Evolutionary conservation across 2,888 invertebrate genomes (phyloP).

Genomic region (Encarsia formosa): DNA sequence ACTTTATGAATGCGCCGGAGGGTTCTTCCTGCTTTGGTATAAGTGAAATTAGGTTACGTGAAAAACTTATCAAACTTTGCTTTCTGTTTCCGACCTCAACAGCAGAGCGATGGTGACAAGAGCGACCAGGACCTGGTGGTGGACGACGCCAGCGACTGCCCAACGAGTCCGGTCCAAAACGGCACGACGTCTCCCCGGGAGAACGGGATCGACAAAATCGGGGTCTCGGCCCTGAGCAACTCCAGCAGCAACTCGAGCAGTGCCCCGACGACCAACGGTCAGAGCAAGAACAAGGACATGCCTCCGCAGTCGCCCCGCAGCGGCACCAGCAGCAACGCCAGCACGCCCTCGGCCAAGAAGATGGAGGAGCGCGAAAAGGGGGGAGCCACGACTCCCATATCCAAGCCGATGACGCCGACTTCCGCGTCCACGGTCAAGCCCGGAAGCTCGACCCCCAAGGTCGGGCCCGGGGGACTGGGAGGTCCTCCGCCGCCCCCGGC

Average conservation of each 20-base stretch:
- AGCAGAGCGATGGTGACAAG: conserved; percentile 78
- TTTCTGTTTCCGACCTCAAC: conserved; percentile 17
- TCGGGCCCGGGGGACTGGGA: conserved; percentile 46
- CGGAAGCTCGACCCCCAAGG: conserved; percentile 45
- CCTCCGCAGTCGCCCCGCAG: conserved; percentile 59
- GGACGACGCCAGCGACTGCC: conserved; percentile 90
- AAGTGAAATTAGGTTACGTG: conserved; percentile 1
- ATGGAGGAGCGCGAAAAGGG: conserved; percentile 72
- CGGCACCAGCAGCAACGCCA: conserved; percentile 84
- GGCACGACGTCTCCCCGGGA: conserved; percentile 83
- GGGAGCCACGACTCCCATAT: conserved; percentile 85
- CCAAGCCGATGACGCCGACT: conserved; percentile 84
- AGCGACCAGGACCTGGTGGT: conserved; percentile 91
- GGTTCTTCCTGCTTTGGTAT: too few species aligned
- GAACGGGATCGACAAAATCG: conserved; percentile 77
- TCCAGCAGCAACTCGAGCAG: conserved; percentile 28
- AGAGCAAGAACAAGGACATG: conserved; percentile 44
- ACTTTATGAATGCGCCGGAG: conserved; percentile 6
- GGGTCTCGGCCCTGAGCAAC: conserved; percentile 39
- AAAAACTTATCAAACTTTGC: conserved; percentile 11
- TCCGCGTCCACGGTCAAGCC: conserved; percentile 48
- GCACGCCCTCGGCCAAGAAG: conserved; percentile 82
- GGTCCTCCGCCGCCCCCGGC: conserved; percentile 56
- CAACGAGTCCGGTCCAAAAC: conserved; percentile 74
- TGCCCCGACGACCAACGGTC: conserved; percentile 37